Base-by-base conservation (phyloP, 2,888 invertebrate genomes). In the Clusia tigrina region DNA sequence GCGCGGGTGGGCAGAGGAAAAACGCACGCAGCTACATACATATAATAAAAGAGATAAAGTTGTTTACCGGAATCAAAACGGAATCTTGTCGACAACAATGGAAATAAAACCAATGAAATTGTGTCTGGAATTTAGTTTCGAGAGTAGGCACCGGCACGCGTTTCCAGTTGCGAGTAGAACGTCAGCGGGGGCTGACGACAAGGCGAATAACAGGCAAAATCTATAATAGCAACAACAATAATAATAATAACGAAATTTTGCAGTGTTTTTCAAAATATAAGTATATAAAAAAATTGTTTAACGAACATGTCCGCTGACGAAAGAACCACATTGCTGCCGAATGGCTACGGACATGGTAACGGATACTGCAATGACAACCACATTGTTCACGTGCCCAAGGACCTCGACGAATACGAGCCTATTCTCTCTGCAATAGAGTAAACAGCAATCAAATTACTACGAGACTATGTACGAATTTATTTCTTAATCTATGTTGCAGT, bases 21-120 rank as follows among this genome's bases (percentile, higher is more conserved):
- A 48, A 60, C 67, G 69, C 1, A 64, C 60, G n/a, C 52, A 62
- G 66, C 72, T 54, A 42, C 58, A 62, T 60, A 61, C 52, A 38
- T 38, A 67, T 51, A 53, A 46, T 20, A 59, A 58, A 48, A 58
- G 69, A 72, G 79, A 79, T 79, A 79, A 79, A 71, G 75, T 74
- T 79, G 81, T 80, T 80, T 78, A 80, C 81, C 71, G 71, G 69
- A 70, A 77, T 70, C 67, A 64, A 64, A 42, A 57, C 20, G n/a
- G n/a, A n/a, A n/a, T n/a, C n/a, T n/a, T n/a, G n/a, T 18, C 22
- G 22, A 42, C 20, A 56, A 38, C 38, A 56, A 48, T 15, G n/a
- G n/a, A 2, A 48, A 48, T 2, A 42, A 48, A 20, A 6, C 20
- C 18, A 18, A 42, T n/a, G 42, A 42, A 5, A 6, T 32, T 32